Percentiles rank a stretch among this genome's conserved stretches.
phyloP scores from a whole-genome alignment of 2,797 vertebrate genomes.

The Philypnodon macrostomus region DNA sequence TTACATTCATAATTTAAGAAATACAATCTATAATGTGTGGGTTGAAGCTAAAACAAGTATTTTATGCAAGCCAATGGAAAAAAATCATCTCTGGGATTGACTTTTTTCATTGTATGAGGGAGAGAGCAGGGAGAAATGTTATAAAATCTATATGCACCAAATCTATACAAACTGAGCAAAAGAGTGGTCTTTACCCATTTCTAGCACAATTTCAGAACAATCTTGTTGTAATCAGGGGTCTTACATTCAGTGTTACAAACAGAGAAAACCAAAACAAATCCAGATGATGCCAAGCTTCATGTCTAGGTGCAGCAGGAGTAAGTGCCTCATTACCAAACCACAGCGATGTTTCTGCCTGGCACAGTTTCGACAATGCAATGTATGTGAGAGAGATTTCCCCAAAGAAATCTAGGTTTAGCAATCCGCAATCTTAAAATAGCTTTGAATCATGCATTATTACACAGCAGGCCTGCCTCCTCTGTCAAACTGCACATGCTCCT shows the following conservation, averaged over 20 bases:
- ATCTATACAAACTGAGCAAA: too few relatives aligned
- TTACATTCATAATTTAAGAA: too few relatives aligned
- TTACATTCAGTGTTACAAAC: conserved; percentile 12
- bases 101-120: too few relatives aligned
- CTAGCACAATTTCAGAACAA: too few relatives aligned
- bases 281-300: conserved; percentile 16
- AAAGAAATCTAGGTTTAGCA: conserved; percentile 64
- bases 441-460: conserved; percentile 74
- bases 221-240: too few relatives aligned
- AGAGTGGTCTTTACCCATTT: too few relatives aligned
- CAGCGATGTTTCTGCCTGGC: conserved; percentile 39
- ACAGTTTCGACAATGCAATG: conserved; percentile 49
- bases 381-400: conserved; percentile 60
- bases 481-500: conserved; percentile 49
- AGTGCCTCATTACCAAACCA: conserved; percentile 42
- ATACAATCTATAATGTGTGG: too few relatives aligned
- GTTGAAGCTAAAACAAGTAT: too few relatives aligned
- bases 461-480: conserved; percentile 44
- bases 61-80: too few relatives aligned
- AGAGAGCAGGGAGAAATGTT: too few relatives aligned
- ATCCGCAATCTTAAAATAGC: conserved; percentile 68
- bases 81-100: too few relatives aligned
- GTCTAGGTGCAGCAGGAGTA: conserved; percentile 20
- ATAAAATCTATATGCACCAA: too few relatives aligned
- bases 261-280: conserved; percentile 10